A percentile compares a stretch with the other conserved stretches of the same genome.
Evolutionary conservation across 2,113 vertebrate genomes (phyloP).

Genomic region (Labeo rohita): DNA sequence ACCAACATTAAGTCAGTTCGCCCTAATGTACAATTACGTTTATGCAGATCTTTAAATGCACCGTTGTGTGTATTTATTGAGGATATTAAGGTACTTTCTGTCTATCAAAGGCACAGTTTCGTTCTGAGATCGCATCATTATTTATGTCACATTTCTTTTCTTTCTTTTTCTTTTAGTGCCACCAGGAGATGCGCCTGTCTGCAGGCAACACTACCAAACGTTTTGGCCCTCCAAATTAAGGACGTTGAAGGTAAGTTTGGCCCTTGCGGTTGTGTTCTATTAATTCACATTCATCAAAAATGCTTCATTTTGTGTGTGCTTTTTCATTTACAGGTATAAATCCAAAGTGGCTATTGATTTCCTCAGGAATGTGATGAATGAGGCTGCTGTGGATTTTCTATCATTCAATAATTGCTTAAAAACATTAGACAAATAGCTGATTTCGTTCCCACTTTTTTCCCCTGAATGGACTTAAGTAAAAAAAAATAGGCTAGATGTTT

Average conservation of each 20-base stretch:
- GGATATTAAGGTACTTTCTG: background rate
- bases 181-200: background rate
- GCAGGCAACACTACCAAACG: background rate
- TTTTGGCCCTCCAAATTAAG: background rate
- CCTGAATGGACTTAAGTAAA: too few species aligned
- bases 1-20: background rate
- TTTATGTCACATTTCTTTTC: background rate
- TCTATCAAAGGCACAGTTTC: background rate
- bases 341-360: conserved; percentile 19
- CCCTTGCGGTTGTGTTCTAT: background rate
- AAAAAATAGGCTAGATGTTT: background rate
- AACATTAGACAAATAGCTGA: background rate
- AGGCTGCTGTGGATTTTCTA: background rate
- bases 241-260: background rate
- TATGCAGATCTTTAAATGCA: background rate
- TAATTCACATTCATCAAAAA: background rate
- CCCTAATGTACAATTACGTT: background rate
- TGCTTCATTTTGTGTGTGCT: background rate
- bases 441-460: background rate
- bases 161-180: background rate
- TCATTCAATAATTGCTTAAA: background rate
- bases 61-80: background rate
- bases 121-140: background rate
- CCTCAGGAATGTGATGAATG: conserved; percentile 5
- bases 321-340: conserved; percentile 10